phyloP scores from a whole-genome alignment of 2,888 invertebrate species.

The Polydrusus tereticollis region DNA sequence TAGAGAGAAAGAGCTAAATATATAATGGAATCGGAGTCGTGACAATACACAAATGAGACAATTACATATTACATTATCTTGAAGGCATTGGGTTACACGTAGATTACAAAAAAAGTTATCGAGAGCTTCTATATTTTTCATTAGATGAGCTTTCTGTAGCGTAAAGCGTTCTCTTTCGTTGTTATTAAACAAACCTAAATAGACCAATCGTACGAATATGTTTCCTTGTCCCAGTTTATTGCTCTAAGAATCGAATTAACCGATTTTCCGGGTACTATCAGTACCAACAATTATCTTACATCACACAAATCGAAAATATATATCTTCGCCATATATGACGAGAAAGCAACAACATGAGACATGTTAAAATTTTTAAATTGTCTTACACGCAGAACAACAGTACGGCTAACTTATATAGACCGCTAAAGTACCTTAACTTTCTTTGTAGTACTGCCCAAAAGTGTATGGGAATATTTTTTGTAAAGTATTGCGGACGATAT shows the following conservation, averaged over 20 bases:
- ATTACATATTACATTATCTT: too few species aligned
- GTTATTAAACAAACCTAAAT: too few species aligned
- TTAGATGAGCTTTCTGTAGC: too few species aligned
- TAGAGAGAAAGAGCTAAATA: background rate
- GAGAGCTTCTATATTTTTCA: too few species aligned
- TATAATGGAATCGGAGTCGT: too few species aligned
- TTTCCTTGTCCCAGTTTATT: background rate
- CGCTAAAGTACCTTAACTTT: constrained; percentile 21
- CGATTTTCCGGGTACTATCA: constrained; percentile 9
- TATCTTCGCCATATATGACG: constrained; percentile 36
- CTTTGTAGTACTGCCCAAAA: constrained; percentile 21
- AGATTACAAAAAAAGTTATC: too few species aligned
- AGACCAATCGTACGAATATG: too few species aligned
- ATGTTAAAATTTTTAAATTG: constrained; percentile 27
- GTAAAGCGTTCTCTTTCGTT: too few species aligned
- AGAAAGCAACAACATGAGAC: constrained; percentile 31
- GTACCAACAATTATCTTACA: background rate
- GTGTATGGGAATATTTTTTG: constrained; percentile 18
- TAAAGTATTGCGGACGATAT: background rate
- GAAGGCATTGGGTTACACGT: too few species aligned
- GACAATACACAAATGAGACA: too few species aligned
- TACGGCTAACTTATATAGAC: constrained; percentile 19
- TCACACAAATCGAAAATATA: constrained; percentile 23
- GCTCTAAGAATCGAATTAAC: background rate
- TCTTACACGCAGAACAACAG: constrained; percentile 17